These are phyloP conservation scores for Beaufortia kweichowensis DNA, from an alignment of 2,113 vertebrate species.

Conservation along the genomic window DNA sequence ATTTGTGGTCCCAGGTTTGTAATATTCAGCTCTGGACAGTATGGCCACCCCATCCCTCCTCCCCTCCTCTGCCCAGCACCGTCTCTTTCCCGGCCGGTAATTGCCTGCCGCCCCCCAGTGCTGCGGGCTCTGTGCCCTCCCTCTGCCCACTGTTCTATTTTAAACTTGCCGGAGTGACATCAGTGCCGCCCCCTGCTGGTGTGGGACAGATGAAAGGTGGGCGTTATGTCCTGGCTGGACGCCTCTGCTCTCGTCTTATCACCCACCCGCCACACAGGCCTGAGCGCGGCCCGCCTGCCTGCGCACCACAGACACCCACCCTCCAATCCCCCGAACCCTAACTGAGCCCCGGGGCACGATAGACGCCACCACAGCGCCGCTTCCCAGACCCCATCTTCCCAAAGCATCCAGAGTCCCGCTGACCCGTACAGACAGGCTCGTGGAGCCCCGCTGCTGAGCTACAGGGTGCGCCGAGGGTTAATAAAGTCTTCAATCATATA, in stretches of 20 bases:
- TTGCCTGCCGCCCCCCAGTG: slow-evolving; percentile 70
- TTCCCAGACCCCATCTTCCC: slow-evolving; percentile 23
- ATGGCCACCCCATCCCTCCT: slow-evolving; percentile 39
- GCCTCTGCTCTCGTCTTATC: slow-evolving; percentile 71
- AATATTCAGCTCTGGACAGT: slow-evolving; percentile 36
- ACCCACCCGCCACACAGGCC: slow-evolving; percentile 68
- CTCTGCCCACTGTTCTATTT: slow-evolving; percentile 68
- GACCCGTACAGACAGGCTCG: slow-evolving; percentile 15
- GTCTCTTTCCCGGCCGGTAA: slow-evolving; percentile 70
- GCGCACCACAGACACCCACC: slow-evolving; percentile 43
- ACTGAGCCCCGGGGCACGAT: slow-evolving; percentile 33
- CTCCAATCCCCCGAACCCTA: slow-evolving; percentile 32
- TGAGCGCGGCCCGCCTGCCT: slow-evolving; percentile 50
- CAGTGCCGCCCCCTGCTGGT: slow-evolving; percentile 61
- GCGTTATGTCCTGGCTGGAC: slow-evolving; percentile 61
- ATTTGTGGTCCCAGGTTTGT: slow-evolving; percentile 39
- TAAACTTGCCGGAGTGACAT: slow-evolving; percentile 70
- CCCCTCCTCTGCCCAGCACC: slow-evolving; percentile 56
- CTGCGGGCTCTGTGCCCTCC: slow-evolving; percentile 65
- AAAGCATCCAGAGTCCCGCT: slow-evolving; percentile 33
- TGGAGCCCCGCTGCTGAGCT: slow-evolving; percentile 25
- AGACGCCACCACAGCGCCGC: slow-evolving; percentile 23
- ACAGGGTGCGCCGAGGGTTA: slow-evolving; percentile 64
- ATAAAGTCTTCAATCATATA: slow-evolving; percentile 78
- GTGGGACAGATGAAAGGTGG: slow-evolving; percentile 75